Evolutionary conservation across 2,888 invertebrate species (phyloP).

Genomic region (Athetis lepigone): DNA sequence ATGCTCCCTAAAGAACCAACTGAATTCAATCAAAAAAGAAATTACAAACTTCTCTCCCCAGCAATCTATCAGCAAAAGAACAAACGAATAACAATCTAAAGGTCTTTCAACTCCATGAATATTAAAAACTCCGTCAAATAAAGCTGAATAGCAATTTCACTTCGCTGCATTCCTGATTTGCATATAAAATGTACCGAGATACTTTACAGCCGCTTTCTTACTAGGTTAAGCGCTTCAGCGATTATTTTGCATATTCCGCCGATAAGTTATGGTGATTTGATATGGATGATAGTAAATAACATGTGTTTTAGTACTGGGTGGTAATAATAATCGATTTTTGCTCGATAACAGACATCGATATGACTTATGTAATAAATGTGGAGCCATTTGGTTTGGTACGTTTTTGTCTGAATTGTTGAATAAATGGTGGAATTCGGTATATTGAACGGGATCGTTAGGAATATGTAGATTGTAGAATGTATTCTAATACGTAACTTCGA

Average conservation of each 20-base stretch:
- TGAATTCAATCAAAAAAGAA: too few relatives aligned
- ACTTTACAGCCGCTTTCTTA: slow-evolving; percentile 21
- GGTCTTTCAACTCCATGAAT: slow-evolving; percentile 35
- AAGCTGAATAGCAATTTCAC: slow-evolving; percentile 33
- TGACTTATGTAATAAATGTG: too few relatives aligned
- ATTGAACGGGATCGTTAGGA: too few relatives aligned
- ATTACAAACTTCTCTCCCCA: neutral
- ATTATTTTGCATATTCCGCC: slow-evolving; percentile 35
- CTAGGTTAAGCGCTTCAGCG: slow-evolving; percentile 38
- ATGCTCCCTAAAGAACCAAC: too few relatives aligned
- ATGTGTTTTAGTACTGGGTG: slow-evolving; percentile 22
- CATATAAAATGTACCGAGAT: slow-evolving; percentile 44
- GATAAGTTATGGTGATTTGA: slow-evolving; percentile 18
- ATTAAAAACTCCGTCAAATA: slow-evolving; percentile 38
- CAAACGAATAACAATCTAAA: slow-evolving; percentile 1
- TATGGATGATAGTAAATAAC: slow-evolving; percentile 31
- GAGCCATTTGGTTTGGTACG: too few relatives aligned
- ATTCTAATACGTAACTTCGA: too few relatives aligned
- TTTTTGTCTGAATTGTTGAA: too few relatives aligned
- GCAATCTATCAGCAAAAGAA: neutral
- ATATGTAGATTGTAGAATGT: too few relatives aligned
- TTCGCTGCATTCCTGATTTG: slow-evolving; percentile 42
- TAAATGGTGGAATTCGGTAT: too few relatives aligned
- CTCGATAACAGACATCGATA: slow-evolving; percentile 6
- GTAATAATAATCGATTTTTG: slow-evolving; percentile 36